Conservation (phyloP, 2,888 invertebrate genomes). For the Meteorus cinctellus region DNA sequence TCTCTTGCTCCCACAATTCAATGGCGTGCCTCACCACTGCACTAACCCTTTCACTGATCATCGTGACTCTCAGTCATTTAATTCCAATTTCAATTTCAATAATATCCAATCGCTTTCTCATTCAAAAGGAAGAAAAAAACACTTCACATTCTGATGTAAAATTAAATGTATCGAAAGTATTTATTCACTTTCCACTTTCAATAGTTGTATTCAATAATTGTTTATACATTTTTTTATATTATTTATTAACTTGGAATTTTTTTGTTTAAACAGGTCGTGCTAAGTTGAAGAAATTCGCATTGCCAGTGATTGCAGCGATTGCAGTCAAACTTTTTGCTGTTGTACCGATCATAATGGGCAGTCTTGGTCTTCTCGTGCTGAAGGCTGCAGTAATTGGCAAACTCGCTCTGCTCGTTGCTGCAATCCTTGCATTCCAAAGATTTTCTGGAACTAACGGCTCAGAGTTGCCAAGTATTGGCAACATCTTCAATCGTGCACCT, state of each 20-base stretch:
- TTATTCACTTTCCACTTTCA: background rate
- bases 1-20: slow-evolving; percentile 16
- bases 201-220: background rate
- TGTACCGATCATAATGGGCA: slow-evolving; percentile 82
- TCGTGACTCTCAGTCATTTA: slow-evolving; percentile 16
- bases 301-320: slow-evolving; percentile 80
- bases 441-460: slow-evolving; percentile 77
- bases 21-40: slow-evolving; percentile 43
- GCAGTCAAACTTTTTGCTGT: slow-evolving; percentile 84
- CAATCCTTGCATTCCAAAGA: slow-evolving; percentile 82
- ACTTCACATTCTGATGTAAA: background rate
- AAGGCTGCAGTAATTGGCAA: slow-evolving; percentile 88
- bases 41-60: slow-evolving; percentile 55
- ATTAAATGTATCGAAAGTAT: background rate
- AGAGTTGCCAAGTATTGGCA: slow-evolving; percentile 55
- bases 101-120: slow-evolving; percentile 6
- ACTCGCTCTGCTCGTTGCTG: slow-evolving; percentile 83
- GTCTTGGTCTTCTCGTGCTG: slow-evolving; percentile 81
- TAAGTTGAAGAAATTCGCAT: slow-evolving; percentile 83
- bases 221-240: background rate
- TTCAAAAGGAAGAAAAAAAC: background rate
- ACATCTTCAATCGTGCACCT: slow-evolving; percentile 61
- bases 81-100: slow-evolving; percentile 13
- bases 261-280: slow-evolving; percentile 78
- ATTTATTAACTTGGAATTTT: background rate